phyloP scores from a whole-genome alignment of 2,113 vertebrate genomes.

The Gulo gulo region DNA sequence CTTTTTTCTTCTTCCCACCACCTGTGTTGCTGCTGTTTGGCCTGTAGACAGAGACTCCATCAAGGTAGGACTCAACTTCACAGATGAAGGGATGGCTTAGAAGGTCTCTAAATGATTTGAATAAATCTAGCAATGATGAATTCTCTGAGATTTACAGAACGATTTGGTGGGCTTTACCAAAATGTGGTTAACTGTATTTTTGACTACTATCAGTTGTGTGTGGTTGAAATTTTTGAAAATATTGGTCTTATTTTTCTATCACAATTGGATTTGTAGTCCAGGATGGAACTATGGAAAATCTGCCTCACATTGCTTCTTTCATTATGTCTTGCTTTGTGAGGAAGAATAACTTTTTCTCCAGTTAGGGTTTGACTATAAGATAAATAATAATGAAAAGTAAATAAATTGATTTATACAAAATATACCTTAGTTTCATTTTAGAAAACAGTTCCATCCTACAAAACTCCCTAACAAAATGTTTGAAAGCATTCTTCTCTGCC shows the following conservation, averaged over 20 bases:
- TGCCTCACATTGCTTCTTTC: conserved; percentile 4
- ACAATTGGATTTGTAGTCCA: conserved; percentile 32
- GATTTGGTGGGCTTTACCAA: not conserved
- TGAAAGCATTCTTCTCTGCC: not conserved
- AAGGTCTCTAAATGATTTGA: not conserved
- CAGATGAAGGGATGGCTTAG: not conserved
- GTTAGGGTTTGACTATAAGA: not conserved
- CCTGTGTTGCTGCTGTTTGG: conserved; percentile 61
- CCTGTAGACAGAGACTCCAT: conserved; percentile 90
- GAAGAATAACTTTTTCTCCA: not conserved
- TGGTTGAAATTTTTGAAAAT: conserved; percentile 26
- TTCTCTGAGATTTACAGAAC: conserved; percentile 34
- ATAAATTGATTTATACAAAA: conserved; percentile 12
- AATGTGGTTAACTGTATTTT: conserved; percentile 14
- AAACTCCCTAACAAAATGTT: not conserved
- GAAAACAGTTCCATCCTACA: not conserved
- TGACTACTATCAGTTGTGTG: not conserved
- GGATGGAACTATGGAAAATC: not conserved
- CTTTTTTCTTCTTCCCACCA: conserved; percentile 49
- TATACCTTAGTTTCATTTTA: conserved; percentile 1
- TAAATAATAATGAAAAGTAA: conserved; percentile 16
- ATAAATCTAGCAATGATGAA: not conserved
- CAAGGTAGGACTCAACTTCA: conserved; percentile 85
- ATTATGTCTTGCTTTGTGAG: not conserved
- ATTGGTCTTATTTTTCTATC: conserved; percentile 17